phyloP scores from a whole-genome alignment of 2,888 invertebrate species.

The Euspilapteryx auroguttella region DNA sequence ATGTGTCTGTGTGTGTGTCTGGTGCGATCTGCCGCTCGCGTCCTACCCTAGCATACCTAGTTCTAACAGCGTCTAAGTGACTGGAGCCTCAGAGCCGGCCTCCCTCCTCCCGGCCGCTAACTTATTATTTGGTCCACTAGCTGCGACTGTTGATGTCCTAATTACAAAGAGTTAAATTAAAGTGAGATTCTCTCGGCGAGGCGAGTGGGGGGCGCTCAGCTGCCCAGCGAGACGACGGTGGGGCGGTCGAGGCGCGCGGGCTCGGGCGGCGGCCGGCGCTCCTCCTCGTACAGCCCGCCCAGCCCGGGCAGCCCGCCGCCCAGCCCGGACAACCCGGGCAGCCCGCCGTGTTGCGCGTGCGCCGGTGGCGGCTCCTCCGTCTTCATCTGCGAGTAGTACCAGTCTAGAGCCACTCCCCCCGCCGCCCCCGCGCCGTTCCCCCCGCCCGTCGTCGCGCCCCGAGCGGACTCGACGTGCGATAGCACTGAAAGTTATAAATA shows the following conservation, averaged over 20 bases:
- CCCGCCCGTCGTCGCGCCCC: too few relatives aligned
- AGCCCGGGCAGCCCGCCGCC: conserved; percentile 16
- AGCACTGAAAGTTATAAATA: too few relatives aligned
- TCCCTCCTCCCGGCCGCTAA: too few relatives aligned
- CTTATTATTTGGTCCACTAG: conserved; percentile 1
- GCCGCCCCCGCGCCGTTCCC: conserved; percentile 8
- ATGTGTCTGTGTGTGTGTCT: too few relatives aligned
- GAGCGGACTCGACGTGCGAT: too few relatives aligned
- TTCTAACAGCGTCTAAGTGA: too few relatives aligned
- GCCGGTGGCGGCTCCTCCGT: conserved; percentile 34
- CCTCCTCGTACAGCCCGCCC: conserved; percentile 19
- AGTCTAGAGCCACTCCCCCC: conserved; percentile 21
- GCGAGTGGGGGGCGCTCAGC: background rate
- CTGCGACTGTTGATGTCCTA: background rate
- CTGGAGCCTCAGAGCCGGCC: too few relatives aligned
- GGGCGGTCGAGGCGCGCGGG: background rate
- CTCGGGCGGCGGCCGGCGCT: conserved; percentile 14
- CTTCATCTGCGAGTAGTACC: conserved; percentile 39
- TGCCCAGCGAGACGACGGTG: background rate
- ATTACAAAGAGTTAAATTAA: background rate
- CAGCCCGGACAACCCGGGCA: conserved; percentile 18
- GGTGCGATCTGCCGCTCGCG: too few relatives aligned
- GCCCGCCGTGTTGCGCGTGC: conserved; percentile 6
- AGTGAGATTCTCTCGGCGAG: background rate
- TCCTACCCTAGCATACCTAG: too few relatives aligned